Percentiles rank a stretch among this genome's conserved stretches.
Evolutionary conservation across 2,888 invertebrate genomes (phyloP).

Genomic region (Tigriopus californicus): DNA sequence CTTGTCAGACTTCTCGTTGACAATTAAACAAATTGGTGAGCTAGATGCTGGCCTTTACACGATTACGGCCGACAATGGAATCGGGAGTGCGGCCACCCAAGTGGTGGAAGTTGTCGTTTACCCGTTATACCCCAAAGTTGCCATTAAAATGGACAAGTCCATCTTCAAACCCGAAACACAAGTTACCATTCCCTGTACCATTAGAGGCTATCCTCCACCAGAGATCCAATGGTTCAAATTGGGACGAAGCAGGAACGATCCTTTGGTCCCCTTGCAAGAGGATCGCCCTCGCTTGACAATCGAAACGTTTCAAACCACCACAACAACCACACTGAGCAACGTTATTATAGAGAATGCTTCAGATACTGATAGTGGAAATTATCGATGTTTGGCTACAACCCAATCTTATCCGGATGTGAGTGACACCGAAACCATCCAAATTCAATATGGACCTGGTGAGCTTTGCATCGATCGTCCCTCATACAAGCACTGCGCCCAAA

Average conservation of each 20-base stretch:
- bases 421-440: neutral
- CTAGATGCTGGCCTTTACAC: conserved; percentile 1
- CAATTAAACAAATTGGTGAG: neutral
- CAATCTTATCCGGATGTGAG: neutral
- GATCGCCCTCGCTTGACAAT: neutral
- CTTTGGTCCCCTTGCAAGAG: neutral
- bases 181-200: neutral
- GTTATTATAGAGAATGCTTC: neutral
- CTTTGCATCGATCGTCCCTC: conserved; percentile 3
- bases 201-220: conserved; percentile 2
- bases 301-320: neutral
- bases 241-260: neutral
- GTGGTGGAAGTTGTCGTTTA: neutral
- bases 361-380: neutral
- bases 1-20: neutral
- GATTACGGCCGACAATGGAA: neutral
- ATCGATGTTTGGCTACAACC: neutral
- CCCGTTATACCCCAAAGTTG: neutral
- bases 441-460: neutral
- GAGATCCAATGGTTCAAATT: neutral
- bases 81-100: neutral
- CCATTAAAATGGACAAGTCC: conserved; percentile 4
- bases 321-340: neutral
- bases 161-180: neutral
- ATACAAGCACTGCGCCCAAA: neutral